Percentiles rank a stretch among this genome's conserved stretches.
Conservation (phyloP, 2,797 vertebrate genomes). For the Semotilus atromaculatus region DNA sequence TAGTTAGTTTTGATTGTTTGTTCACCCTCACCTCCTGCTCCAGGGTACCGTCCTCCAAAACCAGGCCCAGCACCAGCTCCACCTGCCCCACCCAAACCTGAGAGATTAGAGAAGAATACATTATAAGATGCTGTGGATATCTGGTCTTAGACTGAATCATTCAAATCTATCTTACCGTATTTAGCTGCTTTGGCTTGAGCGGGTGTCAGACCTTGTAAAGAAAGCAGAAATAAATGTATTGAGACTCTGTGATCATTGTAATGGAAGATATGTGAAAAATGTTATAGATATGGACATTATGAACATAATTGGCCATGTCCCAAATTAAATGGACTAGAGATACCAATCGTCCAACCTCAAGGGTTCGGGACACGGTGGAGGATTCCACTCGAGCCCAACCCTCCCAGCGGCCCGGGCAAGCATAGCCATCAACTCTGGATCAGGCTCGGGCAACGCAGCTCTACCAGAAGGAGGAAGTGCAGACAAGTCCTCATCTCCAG, state of each 20-base stretch:
- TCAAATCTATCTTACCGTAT: conserved; percentile 48
- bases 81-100: conserved; percentile 29
- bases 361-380: no score
- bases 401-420: background rate
- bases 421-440: background rate
- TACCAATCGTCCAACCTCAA: no score
- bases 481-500: background rate
- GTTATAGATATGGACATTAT: background rate
- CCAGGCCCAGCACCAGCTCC: conserved; percentile 23
- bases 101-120: conserved; percentile 15
- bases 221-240: conserved; percentile 12
- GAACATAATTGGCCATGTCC: background rate
- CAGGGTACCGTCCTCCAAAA: conserved; percentile 59
- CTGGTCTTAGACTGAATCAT: background rate
- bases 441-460: background rate
- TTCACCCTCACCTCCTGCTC: conserved; percentile 40
- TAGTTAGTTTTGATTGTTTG: background rate
- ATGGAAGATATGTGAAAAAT: background rate
- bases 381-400: background rate
- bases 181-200: conserved; percentile 60
- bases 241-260: background rate
- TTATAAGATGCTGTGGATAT: background rate
- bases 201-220: conserved; percentile 47
- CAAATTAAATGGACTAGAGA: background rate
- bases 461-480: background rate